These are phyloP conservation scores for Choloepus hoffmanni DNA, from an alignment of 2,113 vertebrate species.

Conservation along the genomic window DNA sequence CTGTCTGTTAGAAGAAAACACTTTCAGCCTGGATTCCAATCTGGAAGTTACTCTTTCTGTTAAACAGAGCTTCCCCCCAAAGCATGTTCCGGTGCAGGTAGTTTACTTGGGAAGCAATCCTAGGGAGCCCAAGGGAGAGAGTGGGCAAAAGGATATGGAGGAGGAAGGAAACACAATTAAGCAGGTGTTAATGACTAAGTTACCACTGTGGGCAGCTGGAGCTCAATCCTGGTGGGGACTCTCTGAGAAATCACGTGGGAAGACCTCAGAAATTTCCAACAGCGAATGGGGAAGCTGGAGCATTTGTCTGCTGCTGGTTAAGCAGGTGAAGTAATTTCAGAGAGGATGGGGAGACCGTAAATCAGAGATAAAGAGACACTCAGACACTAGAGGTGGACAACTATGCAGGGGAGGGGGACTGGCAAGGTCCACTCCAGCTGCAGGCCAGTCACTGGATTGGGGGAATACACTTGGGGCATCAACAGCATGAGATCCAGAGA, in stretches of 20 bases:
- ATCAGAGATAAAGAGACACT: background rate
- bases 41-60: background rate
- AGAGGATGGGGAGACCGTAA: background rate
- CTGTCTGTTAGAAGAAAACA: background rate
- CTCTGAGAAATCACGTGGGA: background rate
- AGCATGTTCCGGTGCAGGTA: background rate
- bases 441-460: background rate
- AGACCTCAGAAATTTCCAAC: background rate
- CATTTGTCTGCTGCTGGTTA: background rate
- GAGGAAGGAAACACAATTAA: background rate
- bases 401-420: background rate
- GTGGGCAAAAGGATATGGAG: accelerated
- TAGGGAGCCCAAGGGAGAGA: background rate
- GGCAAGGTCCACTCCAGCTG: too few species aligned
- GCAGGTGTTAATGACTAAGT: too few species aligned
- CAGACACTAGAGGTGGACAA: background rate
- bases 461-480: accelerated
- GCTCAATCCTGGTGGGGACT: background rate
- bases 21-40: background rate
- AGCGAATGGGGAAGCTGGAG: background rate
- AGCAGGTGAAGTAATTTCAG: background rate
- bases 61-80: background rate
- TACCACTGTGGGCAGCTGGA: too few species aligned
- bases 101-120: background rate
- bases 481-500: background rate